Evolutionary conservation across 2,888 invertebrate species (phyloP), one percentile per base, ranked within the genome.

Genomic region (Rhaphigaster nebulosa): DNA sequence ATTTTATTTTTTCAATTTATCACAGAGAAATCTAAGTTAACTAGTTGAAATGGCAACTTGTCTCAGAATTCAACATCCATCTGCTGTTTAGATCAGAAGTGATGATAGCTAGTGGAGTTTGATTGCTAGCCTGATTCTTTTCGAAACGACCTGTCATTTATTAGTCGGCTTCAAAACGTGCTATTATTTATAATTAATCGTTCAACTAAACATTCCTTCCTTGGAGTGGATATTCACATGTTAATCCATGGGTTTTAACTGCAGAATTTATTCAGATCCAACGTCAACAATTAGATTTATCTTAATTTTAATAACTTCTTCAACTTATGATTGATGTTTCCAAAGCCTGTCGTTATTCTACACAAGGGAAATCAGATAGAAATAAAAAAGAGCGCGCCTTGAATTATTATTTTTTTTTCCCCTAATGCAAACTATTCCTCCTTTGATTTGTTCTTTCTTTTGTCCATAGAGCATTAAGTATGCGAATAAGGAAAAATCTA

Each of bases 181-280:
- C 70, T 76, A 76, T 76, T 76, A 76, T 76, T 76, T 38, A 76
- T 76, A 76, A 76, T 76, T 76, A 76, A 38, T 38, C 70, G 34
- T 76, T 76, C 34, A 4, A 76, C 70, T 26, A 76, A 76, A 34
- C 70, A 38, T 76, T 76, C 70, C 70, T 76, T 38, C 34, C 70
- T 34, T 8, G 70, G 70, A 38, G 70, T 76, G 2, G 70, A 38
- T 76, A 76, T 34, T 76, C 23, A 34, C 20, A 76, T 38, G 20
- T 76, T 76, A 76, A 76, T 76, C 34, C 23, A 76, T 76, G 38
- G 34, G 70, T 23, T 76, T 38, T 76, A 76, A 76, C 70, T 20
- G 38, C 20, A 76, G 6, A 20, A 38, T 76, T 38, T 76, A 38
- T 76, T 20, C 23, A 38, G 34, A 76, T 34, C 20, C 34, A 34